These are phyloP conservation scores for Sphenodon punctatus DNA, from an alignment of 2,797 vertebrate species.

Conservation along the genomic window DNA sequence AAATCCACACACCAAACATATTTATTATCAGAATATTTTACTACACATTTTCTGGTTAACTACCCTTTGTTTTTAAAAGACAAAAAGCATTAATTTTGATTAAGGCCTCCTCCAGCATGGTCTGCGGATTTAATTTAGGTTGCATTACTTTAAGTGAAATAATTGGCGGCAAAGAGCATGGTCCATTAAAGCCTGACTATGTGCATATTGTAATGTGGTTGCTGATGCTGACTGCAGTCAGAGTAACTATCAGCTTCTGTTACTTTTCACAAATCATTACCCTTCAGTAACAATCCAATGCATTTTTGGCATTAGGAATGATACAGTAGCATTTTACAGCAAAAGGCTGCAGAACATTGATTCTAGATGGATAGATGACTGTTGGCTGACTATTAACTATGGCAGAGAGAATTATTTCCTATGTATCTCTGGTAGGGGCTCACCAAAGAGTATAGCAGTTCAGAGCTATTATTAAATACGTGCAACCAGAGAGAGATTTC, in stretches of 20 bases:
- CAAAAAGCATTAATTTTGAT: conserved; percentile 55
- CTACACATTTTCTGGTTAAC: background rate
- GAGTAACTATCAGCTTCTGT: background rate
- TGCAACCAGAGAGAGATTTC: background rate
- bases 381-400: conserved; percentile 8
- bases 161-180: background rate
- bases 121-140: background rate
- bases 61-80: background rate
- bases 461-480: background rate
- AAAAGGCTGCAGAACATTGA: background rate
- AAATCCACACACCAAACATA: background rate
- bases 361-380: background rate
- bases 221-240: rapidly evolving
- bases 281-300: background rate
- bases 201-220: background rate
- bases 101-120: background rate
- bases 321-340: rapidly evolving
- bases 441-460: background rate
- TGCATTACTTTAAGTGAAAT: background rate
- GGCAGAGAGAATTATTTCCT: conserved; percentile 6
- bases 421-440: background rate
- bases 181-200: rapidly evolving
- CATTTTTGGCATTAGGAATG: background rate
- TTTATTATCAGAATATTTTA: too few relatives aligned
- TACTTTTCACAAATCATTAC: background rate